Conservation (phyloP, 2,888 invertebrate genomes). For the Venustoraphidia nigricollis region DNA sequence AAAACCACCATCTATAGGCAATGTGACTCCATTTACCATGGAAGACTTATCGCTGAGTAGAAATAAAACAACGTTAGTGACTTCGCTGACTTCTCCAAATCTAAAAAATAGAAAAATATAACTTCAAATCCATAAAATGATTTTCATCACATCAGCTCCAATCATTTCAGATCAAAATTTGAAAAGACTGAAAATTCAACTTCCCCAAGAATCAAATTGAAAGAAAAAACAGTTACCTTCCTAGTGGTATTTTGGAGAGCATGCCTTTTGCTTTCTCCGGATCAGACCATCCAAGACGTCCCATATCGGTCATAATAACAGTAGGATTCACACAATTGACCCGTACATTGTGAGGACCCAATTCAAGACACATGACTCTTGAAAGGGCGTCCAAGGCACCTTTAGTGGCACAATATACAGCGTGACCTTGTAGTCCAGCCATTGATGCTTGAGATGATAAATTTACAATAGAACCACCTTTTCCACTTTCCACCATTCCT, state of each 20-base stretch:
- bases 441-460: conserved; percentile 77
- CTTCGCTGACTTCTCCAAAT: conserved; percentile 60
- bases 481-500: conserved; percentile 53
- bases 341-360: conserved; percentile 69
- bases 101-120: conserved; percentile 17
- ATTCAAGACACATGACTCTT: conserved; percentile 69
- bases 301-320: conserved; percentile 84
- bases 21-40: conserved; percentile 57
- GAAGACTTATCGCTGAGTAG: conserved; percentile 59
- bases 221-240: no score
- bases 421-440: conserved; percentile 58
- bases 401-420: conserved; percentile 74
- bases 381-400: conserved; percentile 78
- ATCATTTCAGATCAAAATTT: no score
- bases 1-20: conserved; percentile 68
- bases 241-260: conserved; percentile 67
- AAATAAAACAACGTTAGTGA: conserved; percentile 56
- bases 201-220: no score
- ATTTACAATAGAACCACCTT: conserved; percentile 72
- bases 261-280: conserved; percentile 55
- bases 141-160: no score
- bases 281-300: conserved; percentile 63
- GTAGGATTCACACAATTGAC: conserved; percentile 91
- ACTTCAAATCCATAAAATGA: conserved; percentile 15
- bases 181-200: no score